Conservation (phyloP, 2,113 vertebrate species). For the Colistium nudipinnis region DNA sequence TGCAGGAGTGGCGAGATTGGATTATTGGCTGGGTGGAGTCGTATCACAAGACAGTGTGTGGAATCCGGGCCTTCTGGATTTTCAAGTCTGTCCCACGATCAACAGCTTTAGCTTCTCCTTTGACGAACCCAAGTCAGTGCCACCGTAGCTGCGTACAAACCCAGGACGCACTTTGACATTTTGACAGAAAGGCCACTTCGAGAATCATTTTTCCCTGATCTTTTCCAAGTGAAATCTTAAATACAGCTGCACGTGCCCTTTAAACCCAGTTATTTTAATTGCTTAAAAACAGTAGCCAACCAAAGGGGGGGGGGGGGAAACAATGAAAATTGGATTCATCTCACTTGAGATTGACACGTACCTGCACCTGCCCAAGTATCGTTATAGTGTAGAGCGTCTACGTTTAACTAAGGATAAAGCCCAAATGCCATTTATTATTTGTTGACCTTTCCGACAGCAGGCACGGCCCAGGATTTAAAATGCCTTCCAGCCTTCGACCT, state of each 20-base stretch:
- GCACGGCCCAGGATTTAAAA: neutral
- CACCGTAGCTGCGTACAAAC: constrained; percentile 6
- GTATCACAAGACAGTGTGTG: constrained; percentile 16
- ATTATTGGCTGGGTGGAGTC: neutral
- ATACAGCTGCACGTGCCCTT: neutral
- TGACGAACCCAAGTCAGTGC: neutral
- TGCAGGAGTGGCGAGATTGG: neutral
- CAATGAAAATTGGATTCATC: neutral
- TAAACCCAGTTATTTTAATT: neutral
- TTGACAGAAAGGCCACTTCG: neutral
- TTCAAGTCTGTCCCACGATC: constrained; percentile 25
- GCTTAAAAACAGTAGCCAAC: neutral
- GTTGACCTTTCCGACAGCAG: neutral
- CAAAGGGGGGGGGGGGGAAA: no score
- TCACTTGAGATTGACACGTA: neutral
- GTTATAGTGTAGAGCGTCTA: no score
- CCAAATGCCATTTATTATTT: neutral
- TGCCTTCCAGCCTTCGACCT: neutral
- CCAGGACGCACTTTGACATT: neutral
- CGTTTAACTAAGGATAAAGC: neutral
- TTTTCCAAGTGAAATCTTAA: neutral
- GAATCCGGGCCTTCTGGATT: constrained; percentile 70
- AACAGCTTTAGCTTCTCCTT: neutral
- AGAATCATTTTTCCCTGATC: neutral
- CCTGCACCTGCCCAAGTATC: neutral